Percentiles rank a stretch among this genome's conserved stretches.
These are phyloP conservation scores for Campoplex capitator DNA, from an alignment of 2,888 invertebrate species.

Conservation along the genomic window DNA sequence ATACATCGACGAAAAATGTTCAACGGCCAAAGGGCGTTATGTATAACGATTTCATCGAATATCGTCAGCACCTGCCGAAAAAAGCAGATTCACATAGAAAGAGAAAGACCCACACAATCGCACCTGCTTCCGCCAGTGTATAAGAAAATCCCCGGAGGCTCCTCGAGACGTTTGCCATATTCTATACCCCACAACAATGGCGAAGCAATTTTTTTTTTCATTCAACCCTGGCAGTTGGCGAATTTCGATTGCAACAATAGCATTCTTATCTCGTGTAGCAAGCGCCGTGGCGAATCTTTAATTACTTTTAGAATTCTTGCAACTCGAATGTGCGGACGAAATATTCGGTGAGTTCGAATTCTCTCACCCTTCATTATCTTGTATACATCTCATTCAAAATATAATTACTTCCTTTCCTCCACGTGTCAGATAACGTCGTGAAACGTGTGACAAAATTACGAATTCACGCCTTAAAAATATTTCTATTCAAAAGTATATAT, in stretches of 20 bases:
- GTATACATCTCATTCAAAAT: background rate
- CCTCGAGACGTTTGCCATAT: conserved; percentile 16
- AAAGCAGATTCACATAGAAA: conserved; percentile 74
- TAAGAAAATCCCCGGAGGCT: conserved; percentile 41
- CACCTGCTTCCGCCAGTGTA: conserved; percentile 77
- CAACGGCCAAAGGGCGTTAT: conserved; percentile 7
- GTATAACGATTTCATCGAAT: conserved; percentile 40
- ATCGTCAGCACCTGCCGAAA: conserved; percentile 77
- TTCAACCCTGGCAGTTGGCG: conserved; percentile 26
- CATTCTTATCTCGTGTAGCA: background rate
- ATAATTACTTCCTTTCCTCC: background rate
- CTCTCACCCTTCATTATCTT: background rate
- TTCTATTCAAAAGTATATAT: background rate
- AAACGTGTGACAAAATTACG: background rate
- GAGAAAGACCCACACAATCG: conserved; percentile 41
- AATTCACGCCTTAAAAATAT: background rate
- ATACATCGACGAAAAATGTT: conserved; percentile 22
- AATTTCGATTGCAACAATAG: conserved; percentile 24
- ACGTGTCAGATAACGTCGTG: background rate
- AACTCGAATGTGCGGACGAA: background rate
- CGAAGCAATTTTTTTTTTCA: conserved; percentile 13
- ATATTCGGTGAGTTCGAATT: background rate
- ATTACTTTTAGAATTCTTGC: conserved; percentile 9
- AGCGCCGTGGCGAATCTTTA: conserved; percentile 19
- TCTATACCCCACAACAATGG: conserved; percentile 34